Percentiles rank a stretch among this genome's conserved stretches.
phyloP scores from a whole-genome alignment of 2,797 vertebrate genomes.

The Anguilla megastoma region DNA sequence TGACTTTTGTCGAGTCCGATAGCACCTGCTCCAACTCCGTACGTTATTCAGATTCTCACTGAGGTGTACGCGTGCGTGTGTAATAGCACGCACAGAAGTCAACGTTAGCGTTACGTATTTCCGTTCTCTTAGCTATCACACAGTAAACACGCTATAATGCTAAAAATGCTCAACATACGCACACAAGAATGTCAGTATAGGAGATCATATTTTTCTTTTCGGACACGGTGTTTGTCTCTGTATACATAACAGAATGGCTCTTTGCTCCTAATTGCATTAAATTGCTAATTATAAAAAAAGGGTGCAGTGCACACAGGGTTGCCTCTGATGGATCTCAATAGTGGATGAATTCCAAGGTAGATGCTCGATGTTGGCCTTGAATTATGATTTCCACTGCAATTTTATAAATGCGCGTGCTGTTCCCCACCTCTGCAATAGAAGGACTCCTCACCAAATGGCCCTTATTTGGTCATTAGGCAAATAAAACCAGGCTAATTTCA shows the following conservation, averaged over 20 bases:
- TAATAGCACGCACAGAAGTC: background rate
- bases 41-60: background rate
- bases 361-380: background rate
- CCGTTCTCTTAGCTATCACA: background rate
- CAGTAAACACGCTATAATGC: background rate
- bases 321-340: background rate
- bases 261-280: background rate
- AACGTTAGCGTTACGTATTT: background rate
- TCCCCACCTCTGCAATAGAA: conserved; percentile 2
- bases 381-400: background rate
- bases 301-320: background rate
- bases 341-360: background rate
- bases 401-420: background rate
- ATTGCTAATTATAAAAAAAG: background rate
- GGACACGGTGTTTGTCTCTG: background rate
- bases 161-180: background rate
- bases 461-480: background rate
- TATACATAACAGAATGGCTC: background rate
- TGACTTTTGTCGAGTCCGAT: conserved; percentile 9
- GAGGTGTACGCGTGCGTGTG: background rate
- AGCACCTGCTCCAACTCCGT: background rate
- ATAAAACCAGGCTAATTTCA: background rate
- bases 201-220: background rate
- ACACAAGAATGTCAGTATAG: background rate
- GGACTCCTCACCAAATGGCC: background rate